Conservation (phyloP, 1,140 invertebrate genomes). For the Zaprionus gabonicus region DNA sequence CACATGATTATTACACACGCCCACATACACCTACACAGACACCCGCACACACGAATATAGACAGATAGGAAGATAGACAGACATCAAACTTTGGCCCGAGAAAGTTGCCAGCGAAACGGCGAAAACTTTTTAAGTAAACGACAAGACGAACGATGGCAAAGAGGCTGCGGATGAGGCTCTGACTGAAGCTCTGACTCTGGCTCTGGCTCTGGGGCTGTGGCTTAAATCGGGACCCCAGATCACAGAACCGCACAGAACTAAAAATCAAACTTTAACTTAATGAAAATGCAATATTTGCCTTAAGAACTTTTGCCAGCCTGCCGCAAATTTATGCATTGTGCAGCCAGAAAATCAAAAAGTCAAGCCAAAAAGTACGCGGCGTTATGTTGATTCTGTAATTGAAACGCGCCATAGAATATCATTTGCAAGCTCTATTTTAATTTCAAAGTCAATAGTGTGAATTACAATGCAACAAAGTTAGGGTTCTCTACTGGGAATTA, state of each 20-base stretch:
- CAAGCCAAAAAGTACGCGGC: neutral
- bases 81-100: conserved; percentile 58
- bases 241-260: conserved; percentile 53
- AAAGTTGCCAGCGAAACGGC: conserved; percentile 57
- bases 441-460: neutral
- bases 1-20: conserved; percentile 65
- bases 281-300: conserved; percentile 77
- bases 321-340: conserved; percentile 64
- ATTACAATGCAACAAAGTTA: neutral
- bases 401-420: conserved; percentile 23
- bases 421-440: conserved; percentile 1
- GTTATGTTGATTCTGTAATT: conserved; percentile 36
- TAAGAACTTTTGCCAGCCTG: conserved; percentile 60
- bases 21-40: conserved; percentile 19
- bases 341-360: conserved; percentile 7
- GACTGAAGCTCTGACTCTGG: neutral
- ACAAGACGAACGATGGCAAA: conserved; percentile 21
- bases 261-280: conserved; percentile 79
- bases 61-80: conserved; percentile 43
- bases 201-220: neutral
- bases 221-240: conserved; percentile 25
- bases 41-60: neutral
- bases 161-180: neutral
- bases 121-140: conserved; percentile 76
- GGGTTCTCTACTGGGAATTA: neutral